Evolutionary conservation across 2,797 vertebrate genomes (phyloP).

Genomic region (Alcedo quadribrachys): DNA sequence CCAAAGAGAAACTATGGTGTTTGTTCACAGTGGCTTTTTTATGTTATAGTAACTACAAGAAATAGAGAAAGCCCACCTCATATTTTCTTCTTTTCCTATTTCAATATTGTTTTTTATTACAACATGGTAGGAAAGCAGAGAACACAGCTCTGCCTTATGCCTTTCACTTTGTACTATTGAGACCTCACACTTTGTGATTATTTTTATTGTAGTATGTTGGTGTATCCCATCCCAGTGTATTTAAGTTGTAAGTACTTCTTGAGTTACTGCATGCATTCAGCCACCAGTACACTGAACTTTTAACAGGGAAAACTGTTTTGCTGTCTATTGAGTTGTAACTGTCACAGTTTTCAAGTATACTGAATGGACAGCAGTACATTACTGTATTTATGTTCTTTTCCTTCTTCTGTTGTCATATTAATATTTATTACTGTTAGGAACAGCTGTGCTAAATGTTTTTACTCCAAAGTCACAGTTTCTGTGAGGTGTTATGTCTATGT

Average conservation of each 20-base stretch:
- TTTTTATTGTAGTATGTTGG: neutral
- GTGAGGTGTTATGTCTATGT: neutral
- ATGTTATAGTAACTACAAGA: neutral
- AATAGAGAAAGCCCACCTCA: neutral
- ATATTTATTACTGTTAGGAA: neutral
- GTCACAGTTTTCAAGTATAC: neutral
- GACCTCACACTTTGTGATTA: neutral
- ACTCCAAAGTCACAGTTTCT: neutral
- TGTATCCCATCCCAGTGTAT: neutral
- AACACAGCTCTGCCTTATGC: neutral
- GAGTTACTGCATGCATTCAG: neutral
- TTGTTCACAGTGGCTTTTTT: neutral
- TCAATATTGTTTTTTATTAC: neutral
- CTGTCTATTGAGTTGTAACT: neutral
- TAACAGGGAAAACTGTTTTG: neutral
- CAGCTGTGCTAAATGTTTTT: neutral
- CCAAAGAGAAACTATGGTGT: neutral
- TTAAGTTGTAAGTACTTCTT: neutral
- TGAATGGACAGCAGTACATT: neutral
- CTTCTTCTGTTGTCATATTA: neutral
- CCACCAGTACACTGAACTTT: neutral
- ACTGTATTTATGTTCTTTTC: neutral
- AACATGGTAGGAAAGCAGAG: neutral
- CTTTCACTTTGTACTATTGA: neutral
- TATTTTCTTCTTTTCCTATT: neutral